These are phyloP conservation scores for Malthinus seriepunctatus DNA, from an alignment of 2,888 invertebrate species.

Conservation along the genomic window DNA sequence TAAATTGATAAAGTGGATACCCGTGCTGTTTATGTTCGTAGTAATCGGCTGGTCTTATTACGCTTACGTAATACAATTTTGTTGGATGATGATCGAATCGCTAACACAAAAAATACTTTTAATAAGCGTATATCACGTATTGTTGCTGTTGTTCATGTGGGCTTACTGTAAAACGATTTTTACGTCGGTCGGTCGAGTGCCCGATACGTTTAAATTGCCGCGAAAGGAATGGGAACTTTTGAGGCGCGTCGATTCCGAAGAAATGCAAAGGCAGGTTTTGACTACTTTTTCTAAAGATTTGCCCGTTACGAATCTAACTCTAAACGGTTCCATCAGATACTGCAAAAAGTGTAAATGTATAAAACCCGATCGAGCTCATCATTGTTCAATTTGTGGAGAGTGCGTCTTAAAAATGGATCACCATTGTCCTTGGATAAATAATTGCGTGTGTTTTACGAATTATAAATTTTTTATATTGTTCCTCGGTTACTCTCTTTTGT, in stretches of 20 bases:
- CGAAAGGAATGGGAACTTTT: conserved; percentile 72
- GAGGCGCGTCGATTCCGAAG: conserved; percentile 74
- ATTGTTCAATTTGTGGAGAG: conserved; percentile 89
- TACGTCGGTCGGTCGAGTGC: conserved; percentile 56
- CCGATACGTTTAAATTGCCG: conserved; percentile 77
- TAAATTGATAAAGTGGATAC: conserved; percentile 14
- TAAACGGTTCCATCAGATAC: conserved; percentile 76
- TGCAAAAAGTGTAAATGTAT: conserved; percentile 90
- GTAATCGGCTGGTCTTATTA: conserved; percentile 86
- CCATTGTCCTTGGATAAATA: conserved; percentile 97
- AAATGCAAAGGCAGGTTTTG: conserved; percentile 75
- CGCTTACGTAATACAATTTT: conserved; percentile 94
- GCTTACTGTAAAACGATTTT: conserved; percentile 67
- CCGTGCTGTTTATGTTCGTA: conserved; percentile 16
- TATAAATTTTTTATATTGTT: conserved; percentile 97
- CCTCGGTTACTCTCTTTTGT: conserved; percentile 84
- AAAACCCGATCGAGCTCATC: conserved; percentile 94
- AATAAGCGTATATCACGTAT: conserved; percentile 13
- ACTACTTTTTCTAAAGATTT: conserved; percentile 81
- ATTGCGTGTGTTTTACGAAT: conserved; percentile 93
- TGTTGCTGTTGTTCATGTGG: conserved; percentile 68
- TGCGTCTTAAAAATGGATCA: conserved; percentile 97
- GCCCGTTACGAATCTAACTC: conserved; percentile 81
- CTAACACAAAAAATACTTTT: not conserved
- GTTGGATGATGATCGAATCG: conserved; percentile 54